Evolutionary conservation across 2,113 vertebrate genomes (phyloP), one percentile per base, ranked within the genome.

Genomic region (Tyrannus savana): DNA sequence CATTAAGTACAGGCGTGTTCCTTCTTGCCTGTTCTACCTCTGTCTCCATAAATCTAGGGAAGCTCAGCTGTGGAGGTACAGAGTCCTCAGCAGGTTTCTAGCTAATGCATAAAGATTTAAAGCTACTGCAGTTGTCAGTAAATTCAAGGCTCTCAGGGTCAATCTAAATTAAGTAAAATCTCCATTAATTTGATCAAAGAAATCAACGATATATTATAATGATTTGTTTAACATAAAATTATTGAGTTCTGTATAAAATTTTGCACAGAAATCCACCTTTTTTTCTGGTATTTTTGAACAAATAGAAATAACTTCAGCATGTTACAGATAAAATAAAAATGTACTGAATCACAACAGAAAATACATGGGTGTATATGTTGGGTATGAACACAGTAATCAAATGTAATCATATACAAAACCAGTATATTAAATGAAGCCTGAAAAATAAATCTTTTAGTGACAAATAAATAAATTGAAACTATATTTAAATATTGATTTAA

Each of bases 1-100:
- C 93, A 92, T 96, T 95, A 96, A 68, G 68, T 84, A 67, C 64
- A 95, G 81, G 39, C 95, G 11, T 95, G 95, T 86, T 95, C 46
- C n/a, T 89, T 97, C 95, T 94, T 96, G 96, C 58, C 81, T 93
- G 49, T 75, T 79, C 62, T 84, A 49, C 87, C 74, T 95, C 81
- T 91, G 80, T 52, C 87, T 95, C 62, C 74, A 89, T 97, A 96
- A 97, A 97, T 96, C 91, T 91, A 49, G 80, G 64, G 28, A 72
- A 94, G 91, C 19, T 94, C 73, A 37, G 66, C 69, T 66, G 66
- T 27, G 41, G 31, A 89, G 15, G 60, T 84, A 72, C 42, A 72
- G 68, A 74, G 63, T 67, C 73, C 77, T 89, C 73, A 78, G 68
- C 58, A 92, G 67, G 33, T 85, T 95, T 93, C 93, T n/a, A 94